A percentile compares a stretch with the other conserved stretches of the same genome.
Conservation (phyloP, 2,113 vertebrate genomes). For the Labeo rohita region DNA sequence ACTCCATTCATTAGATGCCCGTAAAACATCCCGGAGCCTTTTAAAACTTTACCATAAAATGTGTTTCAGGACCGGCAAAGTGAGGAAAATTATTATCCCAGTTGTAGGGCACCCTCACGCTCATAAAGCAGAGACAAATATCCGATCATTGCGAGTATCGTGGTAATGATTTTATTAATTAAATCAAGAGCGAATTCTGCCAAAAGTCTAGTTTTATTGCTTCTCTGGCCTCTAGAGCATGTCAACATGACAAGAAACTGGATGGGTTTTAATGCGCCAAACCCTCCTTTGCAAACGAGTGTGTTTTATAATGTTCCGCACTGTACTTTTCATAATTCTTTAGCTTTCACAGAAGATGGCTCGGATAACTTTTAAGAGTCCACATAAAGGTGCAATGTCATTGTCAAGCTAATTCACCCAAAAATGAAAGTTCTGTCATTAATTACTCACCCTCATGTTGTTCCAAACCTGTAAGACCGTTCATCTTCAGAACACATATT, state of each 20-base stretch:
- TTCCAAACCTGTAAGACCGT: neutral
- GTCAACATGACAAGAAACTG: slow-evolving; percentile 20
- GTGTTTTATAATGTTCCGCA: slow-evolving; percentile 46
- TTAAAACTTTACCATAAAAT: slow-evolving; percentile 71
- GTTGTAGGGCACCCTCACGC: slow-evolving; percentile 47
- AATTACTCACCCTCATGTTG: too few species aligned
- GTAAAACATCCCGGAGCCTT: slow-evolving; percentile 68
- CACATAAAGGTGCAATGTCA: slow-evolving; percentile 41
- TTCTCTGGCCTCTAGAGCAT: slow-evolving; percentile 34
- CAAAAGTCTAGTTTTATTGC: slow-evolving; percentile 31
- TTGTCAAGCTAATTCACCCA: slow-evolving; percentile 11
- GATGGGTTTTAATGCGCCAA: slow-evolving; percentile 15
- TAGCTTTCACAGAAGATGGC: neutral
- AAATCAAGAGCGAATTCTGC: slow-evolving; percentile 33
- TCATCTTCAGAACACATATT: too few species aligned
- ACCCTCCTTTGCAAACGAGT: slow-evolving; percentile 19
- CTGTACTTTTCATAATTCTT: slow-evolving; percentile 42
- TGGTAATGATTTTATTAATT: slow-evolving; percentile 52
- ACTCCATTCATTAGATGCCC: slow-evolving; percentile 72
- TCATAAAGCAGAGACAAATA: slow-evolving; percentile 59
- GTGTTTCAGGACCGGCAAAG: slow-evolving; percentile 66
- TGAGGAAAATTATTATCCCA: slow-evolving; percentile 57
- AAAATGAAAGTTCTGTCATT: too few species aligned
- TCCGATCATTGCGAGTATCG: slow-evolving; percentile 52
- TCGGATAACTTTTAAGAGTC: slow-evolving; percentile 45